Evolutionary conservation across 2,888 invertebrate species (phyloP), one percentile per base, ranked within the genome.

Genomic region (Hecatera dysodea): DNA sequence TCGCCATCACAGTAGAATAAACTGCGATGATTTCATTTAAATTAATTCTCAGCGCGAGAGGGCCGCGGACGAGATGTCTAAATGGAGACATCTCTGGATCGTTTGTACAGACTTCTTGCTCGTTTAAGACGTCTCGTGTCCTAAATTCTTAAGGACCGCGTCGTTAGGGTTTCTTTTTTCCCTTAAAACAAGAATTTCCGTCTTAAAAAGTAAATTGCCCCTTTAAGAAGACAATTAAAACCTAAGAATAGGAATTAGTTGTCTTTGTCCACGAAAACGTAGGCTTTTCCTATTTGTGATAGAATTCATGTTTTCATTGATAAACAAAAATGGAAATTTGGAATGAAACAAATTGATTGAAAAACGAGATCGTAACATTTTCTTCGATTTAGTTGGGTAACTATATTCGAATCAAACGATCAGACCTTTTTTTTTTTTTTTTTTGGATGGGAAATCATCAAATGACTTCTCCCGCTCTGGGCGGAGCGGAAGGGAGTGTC

Each of bases 1-100:
- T 89, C 88, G 89, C 91, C 92, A 92, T 93, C 93, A 92, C 93
- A 90, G 91, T 93, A 91, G 92, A 94, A 93, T 94, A 95, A 94
- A 94, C 93, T 94, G 94, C 91, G 94, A 94, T 93, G 94, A 93
- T 95, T 95, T 93, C 91, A 94, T 95, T 93, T 94, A 94, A 95
- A 95, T 94, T 93, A 94, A 95, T 95, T 93, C 92, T 88, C 84
- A 81, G 83, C 78, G 87, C 88, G 86, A 87, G 85, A 86, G 88
- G 87, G 87, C 90, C 86, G 80, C 87, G 88, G 88, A 84, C 88
- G 88, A 82, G 83, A 89, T 89, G 84, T 88, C 89, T 86, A 89
- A 90, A 92, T 92, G 90, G 90, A 90, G 90, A 91, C 90, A 88
- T 90, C 87, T 87, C 86, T 83, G 86, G 81, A 85, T 85, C 86